Base-by-base conservation (phyloP, 2,888 invertebrate genomes). In the Holacanthella duospinosa region DNA sequence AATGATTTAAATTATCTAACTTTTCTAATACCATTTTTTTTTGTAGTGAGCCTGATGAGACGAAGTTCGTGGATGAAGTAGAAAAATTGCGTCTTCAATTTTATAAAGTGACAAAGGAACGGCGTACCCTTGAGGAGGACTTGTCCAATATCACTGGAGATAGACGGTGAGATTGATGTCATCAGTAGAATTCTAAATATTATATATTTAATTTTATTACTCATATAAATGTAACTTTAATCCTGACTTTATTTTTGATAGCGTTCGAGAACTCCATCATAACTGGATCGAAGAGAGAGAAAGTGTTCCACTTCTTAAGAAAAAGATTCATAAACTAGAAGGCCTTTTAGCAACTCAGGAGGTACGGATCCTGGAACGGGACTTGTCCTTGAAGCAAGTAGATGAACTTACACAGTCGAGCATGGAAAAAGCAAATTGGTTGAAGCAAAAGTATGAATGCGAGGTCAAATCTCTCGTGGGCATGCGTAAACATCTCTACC, bases 11-110 rank as follows among this genome's bases (percentile, higher is more conserved):
- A 36, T 36, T 36, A 12, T 6, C 36, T 36, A 36, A 36, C 16
- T 36, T 26, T 44, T 59, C 44, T 59, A 24, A 60, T 54, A n/a
- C n/a, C 16, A 54, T 43, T 25, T 60, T 59, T n/a, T 43, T 12
- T 61, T 64, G 60, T 29, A 71, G 70, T 36, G 65, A 68, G 57
- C 71, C 71, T 0, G 65, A 70, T 58, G 71, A 72, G 55, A 19
- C 29, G 1, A 60, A 59, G 1, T 63, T 69, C 44, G 63, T 68
- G 24, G 24, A 43, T 1, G 53, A 63, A 29, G 68, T 72, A 59
- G 70, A 72, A 48, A 64, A 56, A 21, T 58, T 70, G 1, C 60
- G 71, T 25, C 29, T 53, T 16, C n/a, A 63, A 43, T 67, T 72
- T 29, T 68, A 67, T 53, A 55, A 61, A 44, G 59, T 66, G 2